These are phyloP conservation scores for Epizoanthus stellaris DNA, from an alignment of 92 coral and sea anemone species.

Conservation along the genomic window DNA sequence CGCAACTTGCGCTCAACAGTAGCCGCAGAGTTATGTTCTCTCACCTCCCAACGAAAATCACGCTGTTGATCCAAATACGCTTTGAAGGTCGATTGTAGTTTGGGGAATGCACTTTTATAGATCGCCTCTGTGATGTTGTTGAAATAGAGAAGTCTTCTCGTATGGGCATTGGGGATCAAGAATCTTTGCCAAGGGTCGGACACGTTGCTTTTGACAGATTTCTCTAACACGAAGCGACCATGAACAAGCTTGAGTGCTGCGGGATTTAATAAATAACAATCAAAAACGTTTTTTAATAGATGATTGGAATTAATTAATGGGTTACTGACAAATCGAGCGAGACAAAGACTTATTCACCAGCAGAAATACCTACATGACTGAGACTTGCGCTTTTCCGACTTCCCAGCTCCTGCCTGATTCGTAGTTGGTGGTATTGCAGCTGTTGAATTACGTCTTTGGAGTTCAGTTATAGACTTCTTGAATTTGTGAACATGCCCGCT, in stretches of 20 bases:
- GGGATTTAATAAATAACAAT: conserved; percentile 1
- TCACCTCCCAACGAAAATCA: conserved; percentile 5
- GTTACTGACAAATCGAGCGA: no score
- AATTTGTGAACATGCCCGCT: no score
- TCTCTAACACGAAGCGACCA: conserved; percentile 5
- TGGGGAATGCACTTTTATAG: conserved; percentile 4
- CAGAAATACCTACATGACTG: no score
- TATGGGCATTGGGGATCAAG: conserved; percentile 5
- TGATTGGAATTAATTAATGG: conserved; percentile 1
- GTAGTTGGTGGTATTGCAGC: no score
- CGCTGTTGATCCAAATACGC: conserved; percentile 5
- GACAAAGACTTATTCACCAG: no score
- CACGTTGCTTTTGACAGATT: conserved; percentile 4
- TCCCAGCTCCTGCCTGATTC: no score
- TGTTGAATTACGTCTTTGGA: no score
- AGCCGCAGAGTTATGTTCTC: no score
- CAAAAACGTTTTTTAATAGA: conserved; percentile 1
- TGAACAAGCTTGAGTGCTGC: conserved; percentile 5
- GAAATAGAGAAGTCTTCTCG: conserved; percentile 4
- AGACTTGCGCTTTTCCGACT: no score
- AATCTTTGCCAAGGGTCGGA: conserved; percentile 5
- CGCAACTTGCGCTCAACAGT: no score
- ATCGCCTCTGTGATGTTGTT: conserved; percentile 5
- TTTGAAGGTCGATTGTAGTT: not conserved
- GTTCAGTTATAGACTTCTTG: no score